Evolutionary conservation across 1,140 invertebrate genomes (phyloP).

Genomic region (Orchesella cincta): DNA sequence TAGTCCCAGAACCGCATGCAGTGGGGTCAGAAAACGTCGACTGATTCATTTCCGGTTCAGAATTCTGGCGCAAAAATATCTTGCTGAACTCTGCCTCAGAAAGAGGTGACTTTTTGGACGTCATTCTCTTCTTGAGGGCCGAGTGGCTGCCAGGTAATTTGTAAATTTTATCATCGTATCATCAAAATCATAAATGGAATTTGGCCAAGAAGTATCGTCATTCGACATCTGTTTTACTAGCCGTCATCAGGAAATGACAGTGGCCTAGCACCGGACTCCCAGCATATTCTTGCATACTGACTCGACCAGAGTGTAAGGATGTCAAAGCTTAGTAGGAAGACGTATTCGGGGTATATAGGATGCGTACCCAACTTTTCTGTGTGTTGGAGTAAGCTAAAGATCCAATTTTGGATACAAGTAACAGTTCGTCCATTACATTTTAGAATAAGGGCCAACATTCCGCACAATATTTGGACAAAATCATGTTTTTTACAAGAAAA

Average conservation of each 20-base stretch:
- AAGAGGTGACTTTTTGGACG: background rate
- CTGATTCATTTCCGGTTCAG: conserved; percentile 50
- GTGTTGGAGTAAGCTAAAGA: conserved; percentile 62
- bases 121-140: background rate
- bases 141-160: conserved; percentile 64
- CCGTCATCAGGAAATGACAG: background rate
- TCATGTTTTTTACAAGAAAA: too few relatives aligned
- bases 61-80: conserved; percentile 47
- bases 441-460: too few relatives aligned
- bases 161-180: conserved; percentile 93
- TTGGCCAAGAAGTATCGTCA: conserved; percentile 75
- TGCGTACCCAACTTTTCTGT: conserved; percentile 87
- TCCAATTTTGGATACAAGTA: too few relatives aligned
- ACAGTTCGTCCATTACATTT: too few relatives aligned
- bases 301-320: conserved; percentile 21
- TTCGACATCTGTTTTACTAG: conserved; percentile 55
- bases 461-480: too few relatives aligned
- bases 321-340: conserved; percentile 62
- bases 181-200: conserved; percentile 88
- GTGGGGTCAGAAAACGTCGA: conserved; percentile 10
- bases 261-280: conserved; percentile 6
- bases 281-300: conserved; percentile 27
- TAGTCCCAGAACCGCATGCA: background rate
- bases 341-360: conserved; percentile 93
- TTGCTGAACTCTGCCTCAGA: conserved; percentile 30